These are phyloP conservation scores for Napeogenes inachia DNA, from an alignment of 2,888 invertebrate genomes.

Conservation along the genomic window DNA sequence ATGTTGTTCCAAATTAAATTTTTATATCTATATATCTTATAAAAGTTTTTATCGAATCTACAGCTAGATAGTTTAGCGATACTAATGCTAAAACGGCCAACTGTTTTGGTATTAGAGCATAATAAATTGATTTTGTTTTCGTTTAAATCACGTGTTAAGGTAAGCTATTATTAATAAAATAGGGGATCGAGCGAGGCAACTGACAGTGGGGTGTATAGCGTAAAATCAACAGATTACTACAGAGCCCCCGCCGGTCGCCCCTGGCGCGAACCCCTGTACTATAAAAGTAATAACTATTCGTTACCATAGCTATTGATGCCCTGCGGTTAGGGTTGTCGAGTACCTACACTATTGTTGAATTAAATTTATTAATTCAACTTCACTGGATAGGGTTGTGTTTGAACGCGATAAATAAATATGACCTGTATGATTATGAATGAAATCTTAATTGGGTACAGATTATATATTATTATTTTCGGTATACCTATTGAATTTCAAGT, in stretches of 20 bases:
- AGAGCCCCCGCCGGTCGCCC: conserved; percentile 53
- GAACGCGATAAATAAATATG: conserved; percentile 10
- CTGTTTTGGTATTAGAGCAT: conserved; percentile 39
- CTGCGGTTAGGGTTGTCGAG: conserved; percentile 64
- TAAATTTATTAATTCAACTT: conserved; percentile 30
- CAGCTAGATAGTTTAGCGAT: neutral
- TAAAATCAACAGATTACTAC: conserved; percentile 76
- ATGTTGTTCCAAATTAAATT: too few species aligned
- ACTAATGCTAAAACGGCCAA: neutral
- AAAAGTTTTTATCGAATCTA: too few species aligned
- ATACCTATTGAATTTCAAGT: too few species aligned
- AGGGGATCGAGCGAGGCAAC: conserved; percentile 51
- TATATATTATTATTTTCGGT: too few species aligned
- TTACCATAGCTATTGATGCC: conserved; percentile 66
- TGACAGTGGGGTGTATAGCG: conserved; percentile 56
- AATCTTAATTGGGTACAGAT: neutral
- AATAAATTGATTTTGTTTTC: conserved; percentile 48
- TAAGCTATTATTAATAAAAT: conserved; percentile 64
- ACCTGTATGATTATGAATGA: neutral
- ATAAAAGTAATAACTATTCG: conserved; percentile 64
- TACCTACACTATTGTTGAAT: conserved; percentile 34
- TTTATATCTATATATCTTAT: too few species aligned
- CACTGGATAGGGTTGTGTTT: conserved; percentile 29
- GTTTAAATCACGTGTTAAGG: conserved; percentile 66
- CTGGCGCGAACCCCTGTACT: conserved; percentile 55